Conservation (phyloP, 2,113 vertebrate species). For the Sula dactylatra region DNA sequence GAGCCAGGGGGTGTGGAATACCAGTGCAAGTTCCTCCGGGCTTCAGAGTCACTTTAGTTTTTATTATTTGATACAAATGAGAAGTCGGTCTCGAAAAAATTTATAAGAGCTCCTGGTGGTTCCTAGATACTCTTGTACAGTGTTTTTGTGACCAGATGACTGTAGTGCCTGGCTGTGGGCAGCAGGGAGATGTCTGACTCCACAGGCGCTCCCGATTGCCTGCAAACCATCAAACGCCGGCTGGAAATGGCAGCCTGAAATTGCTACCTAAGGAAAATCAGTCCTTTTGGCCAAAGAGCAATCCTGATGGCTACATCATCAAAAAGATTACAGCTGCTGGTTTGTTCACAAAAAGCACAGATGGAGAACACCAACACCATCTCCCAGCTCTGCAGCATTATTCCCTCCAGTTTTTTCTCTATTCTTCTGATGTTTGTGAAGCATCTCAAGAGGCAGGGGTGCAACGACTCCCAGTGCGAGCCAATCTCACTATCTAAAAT, state of each 20-base stretch:
- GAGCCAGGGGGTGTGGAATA: background rate
- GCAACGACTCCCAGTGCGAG: rapidly evolving
- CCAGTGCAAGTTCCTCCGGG: background rate
- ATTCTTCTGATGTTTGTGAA: background rate
- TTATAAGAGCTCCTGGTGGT: background rate
- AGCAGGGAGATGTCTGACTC: background rate
- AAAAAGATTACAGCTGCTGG: background rate
- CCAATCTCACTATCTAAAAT: background rate
- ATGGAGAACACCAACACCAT: background rate
- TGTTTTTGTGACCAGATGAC: background rate
- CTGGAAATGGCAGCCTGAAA: background rate
- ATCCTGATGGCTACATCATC: background rate
- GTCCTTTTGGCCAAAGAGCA: background rate
- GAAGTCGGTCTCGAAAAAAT: background rate
- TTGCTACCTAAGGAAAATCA: background rate
- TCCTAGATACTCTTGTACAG: background rate
- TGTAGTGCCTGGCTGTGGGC: background rate
- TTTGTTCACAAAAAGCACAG: background rate
- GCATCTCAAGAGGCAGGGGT: background rate
- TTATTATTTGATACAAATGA: background rate
- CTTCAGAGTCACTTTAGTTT: background rate
- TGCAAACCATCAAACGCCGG: background rate
- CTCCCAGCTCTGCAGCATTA: background rate
- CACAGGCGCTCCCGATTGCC: background rate
- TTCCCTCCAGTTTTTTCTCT: background rate